Base-by-base conservation (phyloP, 2,797 vertebrate species). In the Vultur gryphus region DNA sequence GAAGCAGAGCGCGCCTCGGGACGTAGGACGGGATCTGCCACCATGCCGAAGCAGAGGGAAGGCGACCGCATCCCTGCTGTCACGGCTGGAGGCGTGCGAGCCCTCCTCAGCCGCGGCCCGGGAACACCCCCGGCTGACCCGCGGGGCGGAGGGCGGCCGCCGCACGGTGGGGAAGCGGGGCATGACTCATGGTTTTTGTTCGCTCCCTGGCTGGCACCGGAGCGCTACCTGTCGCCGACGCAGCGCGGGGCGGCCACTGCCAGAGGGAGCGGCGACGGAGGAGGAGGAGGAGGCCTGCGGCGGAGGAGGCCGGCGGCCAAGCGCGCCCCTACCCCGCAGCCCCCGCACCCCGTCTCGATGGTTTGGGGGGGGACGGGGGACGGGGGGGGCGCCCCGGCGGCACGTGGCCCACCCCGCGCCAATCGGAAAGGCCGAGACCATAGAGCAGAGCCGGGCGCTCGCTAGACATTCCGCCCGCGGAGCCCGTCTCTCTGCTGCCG, bases 391-490 rank as follows among this genome's bases (percentile, higher is more conserved):
- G 16, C 13, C 15, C 51, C 9, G 6, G 16, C 6, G 10, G 43
- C 97, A 96, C 93, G 93, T 97, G 97, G 18, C 43, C 51, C 59
- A 11, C 21, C 67, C 55, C 15, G 51, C 88, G n/a, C 97, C 96
- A 96, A 96, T 91, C 6, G 79, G 54, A 79, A 75, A 19, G 49
- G 77, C 72, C 37, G 23, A 41, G 23, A 95, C 93, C 96, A 95
- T 55, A 95, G 94, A 96, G 95, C 73, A 7, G 51, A 25, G 61
- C 28, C 28, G 43, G 66, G 37, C 17, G 7, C 64, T 13, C 64
- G 25, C 84, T 20, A 41, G 89, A 76, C 66, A 3, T n/a, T 49
- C 87, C 81, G 11, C 67, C 73, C 55, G 75, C 61, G 9, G 35
- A 23, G 83, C 71, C 81, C 59, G 64, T 46, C 80, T 76, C 94